These are phyloP conservation scores for Sminthurinus aureus DNA, from an alignment of 2,888 invertebrate genomes.

Conservation along the genomic window DNA sequence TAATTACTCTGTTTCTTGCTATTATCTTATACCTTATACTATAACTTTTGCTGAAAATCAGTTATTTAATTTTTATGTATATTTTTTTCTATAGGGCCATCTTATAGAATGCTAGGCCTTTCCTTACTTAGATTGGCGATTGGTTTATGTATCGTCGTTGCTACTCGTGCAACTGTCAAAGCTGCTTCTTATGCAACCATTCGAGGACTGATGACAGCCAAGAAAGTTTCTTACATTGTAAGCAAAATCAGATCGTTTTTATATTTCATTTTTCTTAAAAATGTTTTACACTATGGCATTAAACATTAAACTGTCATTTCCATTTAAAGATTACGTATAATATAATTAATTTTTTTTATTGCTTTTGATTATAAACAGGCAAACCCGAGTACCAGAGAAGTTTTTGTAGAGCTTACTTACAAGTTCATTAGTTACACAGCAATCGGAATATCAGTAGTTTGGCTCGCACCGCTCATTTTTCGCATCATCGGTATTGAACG, in stretches of 20 bases:
- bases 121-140: conserved; percentile 73
- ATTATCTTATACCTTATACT: too few species aligned
- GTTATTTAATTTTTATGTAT: too few species aligned
- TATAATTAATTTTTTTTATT: background rate
- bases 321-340: too few species aligned
- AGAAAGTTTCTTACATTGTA: conserved; percentile 34
- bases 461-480: conserved; percentile 80
- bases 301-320: background rate
- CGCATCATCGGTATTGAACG: conserved; percentile 78
- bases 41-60: too few species aligned
- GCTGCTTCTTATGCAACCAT: conserved; percentile 74
- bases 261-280: too few species aligned
- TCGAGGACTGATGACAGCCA: conserved; percentile 70
- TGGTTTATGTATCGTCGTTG: conserved; percentile 78
- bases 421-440: conserved; percentile 83
- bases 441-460: conserved; percentile 81
- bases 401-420: conserved; percentile 80
- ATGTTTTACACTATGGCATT: too few species aligned
- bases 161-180: conserved; percentile 74
- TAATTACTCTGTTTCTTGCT: too few species aligned
- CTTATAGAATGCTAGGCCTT: conserved; percentile 74
- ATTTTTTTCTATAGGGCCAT: too few species aligned
- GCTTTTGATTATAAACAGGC: conserved; percentile 67
- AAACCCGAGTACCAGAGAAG: conserved; percentile 68
- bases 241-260: background rate